Base-by-base conservation (phyloP, 2,797 vertebrate species). In the Sus cebifrons region DNA sequence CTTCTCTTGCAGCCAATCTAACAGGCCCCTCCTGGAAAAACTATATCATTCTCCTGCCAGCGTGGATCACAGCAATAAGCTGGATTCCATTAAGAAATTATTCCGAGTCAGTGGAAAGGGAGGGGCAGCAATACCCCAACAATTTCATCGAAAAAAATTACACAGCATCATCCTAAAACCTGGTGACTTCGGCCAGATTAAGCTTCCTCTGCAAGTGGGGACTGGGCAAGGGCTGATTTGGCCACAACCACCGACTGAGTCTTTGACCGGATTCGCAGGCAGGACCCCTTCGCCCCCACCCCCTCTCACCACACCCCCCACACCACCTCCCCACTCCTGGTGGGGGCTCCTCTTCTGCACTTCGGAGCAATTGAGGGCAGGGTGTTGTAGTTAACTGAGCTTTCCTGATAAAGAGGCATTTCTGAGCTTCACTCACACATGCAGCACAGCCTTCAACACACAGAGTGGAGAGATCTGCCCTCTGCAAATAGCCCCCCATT, bases 11-110 rank as follows among this genome's bases (percentile, higher is more conserved):
- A 71, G 82, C 79, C 70, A 32, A 32, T 65, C 77, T 21, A 54
- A 49, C 79, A 67, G 68, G 83, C 91, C 58, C 75, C 90, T 95
- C 87, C 89, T 56, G 91, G 95, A 71, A 91, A 95, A 89, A 86
- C 16, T 13, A 44, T 56, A 67, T 13, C 79, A 5, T 67, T 15
- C 29, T 60, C 44, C 23, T 13, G 87, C 87, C 65, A 11, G 77
- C 70, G 56, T 16, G 17, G 81, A 60, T 49, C 62, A 10, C 58
- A 52, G 90, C 44, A 4, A 54, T 15, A 20, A 15, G 58, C 49
- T n/a, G 15, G 71, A 73, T 27, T 77, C 71, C 85, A 65, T 29
- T 60, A 64, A 77, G 83, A 78, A 77, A 65, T 6, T 21, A 40
- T 70, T 86, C 58, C 2, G 3, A 18, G 68, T 20, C 78, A 13